Percentiles rank a stretch among this genome's conserved stretches.
phyloP scores from a whole-genome alignment of 2,113 vertebrate genomes.

The Aplodontia rufa region DNA sequence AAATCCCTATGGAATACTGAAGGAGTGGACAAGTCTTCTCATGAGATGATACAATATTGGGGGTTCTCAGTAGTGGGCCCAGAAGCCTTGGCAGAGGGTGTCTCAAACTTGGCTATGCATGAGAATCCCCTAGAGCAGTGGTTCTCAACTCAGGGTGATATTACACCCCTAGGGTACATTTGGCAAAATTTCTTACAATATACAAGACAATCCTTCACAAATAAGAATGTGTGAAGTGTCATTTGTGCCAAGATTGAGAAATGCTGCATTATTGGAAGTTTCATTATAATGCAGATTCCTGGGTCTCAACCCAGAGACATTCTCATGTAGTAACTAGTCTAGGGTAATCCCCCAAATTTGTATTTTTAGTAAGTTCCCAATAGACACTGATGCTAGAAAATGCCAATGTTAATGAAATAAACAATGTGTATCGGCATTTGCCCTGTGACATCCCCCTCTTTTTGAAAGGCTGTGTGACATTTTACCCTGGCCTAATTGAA shows the following conservation, averaged over 20 bases:
- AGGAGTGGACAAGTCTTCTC: not conserved
- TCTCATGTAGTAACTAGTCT: not conserved
- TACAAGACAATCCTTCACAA: not conserved
- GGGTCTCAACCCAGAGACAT: not conserved
- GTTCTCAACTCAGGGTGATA: not conserved
- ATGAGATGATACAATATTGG: not conserved
- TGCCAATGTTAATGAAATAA: not conserved
- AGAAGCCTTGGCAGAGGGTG: not conserved
- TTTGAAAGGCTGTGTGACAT: not conserved
- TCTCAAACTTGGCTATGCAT: not conserved
- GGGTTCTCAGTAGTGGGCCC: not conserved
- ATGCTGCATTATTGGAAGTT: not conserved
- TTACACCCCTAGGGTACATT: not conserved
- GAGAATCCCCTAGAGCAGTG: not conserved
- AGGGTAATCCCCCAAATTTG: not conserved
- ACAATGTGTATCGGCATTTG: not conserved
- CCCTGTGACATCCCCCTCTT: not conserved
- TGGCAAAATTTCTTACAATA: not conserved
- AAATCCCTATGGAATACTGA: not conserved
- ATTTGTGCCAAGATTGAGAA: not conserved
- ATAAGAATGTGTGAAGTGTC: not conserved
- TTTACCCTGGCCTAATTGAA: not conserved
- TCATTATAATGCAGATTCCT: not conserved
- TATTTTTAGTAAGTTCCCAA: constrained; percentile 25
- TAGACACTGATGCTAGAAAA: not conserved